Conservation (phyloP, 2,888 invertebrate species). For the Tetranychus piercei region DNA sequence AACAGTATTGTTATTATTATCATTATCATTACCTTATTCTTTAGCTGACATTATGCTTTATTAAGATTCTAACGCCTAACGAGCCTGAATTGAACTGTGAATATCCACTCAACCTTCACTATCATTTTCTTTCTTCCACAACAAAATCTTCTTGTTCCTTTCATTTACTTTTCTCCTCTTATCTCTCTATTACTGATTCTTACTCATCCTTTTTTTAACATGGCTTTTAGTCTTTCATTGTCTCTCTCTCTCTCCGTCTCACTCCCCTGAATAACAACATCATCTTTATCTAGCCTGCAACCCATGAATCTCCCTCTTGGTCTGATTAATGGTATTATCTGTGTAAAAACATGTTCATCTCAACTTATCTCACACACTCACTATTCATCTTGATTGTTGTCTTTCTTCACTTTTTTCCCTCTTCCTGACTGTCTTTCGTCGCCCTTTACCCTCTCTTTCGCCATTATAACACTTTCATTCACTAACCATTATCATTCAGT, state of each 20-base stretch:
- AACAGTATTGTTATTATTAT: background rate
- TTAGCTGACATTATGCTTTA: too few relatives aligned
- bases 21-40: background rate
- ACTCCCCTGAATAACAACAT: background rate
- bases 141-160: background rate
- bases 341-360: background rate
- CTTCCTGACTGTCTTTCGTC: background rate
- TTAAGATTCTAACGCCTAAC: background rate
- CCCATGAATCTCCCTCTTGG: background rate
- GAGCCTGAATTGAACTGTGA: background rate
- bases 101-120: slow-evolving; percentile 9
- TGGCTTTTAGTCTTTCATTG: slow-evolving; percentile 13
- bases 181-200: background rate
- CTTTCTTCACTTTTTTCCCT: background rate
- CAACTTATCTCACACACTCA: background rate
- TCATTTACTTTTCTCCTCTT: background rate
- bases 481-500: background rate
- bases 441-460: background rate
- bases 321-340: background rate
- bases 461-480: background rate
- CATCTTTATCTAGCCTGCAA: background rate
- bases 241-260: slow-evolving; percentile 12
- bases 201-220: slow-evolving; percentile 4
- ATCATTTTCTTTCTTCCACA: slow-evolving; percentile 5
- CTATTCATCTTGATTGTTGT: slow-evolving; percentile 1